Evolutionary conservation across 1,140 invertebrate species (phyloP).

Genomic region (Trachymyrmex septentrionalis): DNA sequence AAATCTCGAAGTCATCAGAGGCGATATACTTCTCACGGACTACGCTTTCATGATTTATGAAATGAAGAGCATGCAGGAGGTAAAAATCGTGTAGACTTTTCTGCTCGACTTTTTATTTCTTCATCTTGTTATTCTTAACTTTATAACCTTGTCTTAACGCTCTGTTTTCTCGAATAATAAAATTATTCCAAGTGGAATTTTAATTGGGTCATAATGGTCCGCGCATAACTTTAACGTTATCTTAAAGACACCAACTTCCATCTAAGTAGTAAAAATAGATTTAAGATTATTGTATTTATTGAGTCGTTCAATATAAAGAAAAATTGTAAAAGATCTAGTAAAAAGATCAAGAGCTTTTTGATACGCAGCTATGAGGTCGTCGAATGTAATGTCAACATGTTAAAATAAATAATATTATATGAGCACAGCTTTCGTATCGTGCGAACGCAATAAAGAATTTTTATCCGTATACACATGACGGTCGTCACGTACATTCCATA

Average conservation of each 20-base stretch:
- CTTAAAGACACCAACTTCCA: background rate
- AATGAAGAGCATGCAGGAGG: slow-evolving; percentile 86
- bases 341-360: background rate
- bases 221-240: slow-evolving; percentile 17
- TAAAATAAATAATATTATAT: background rate
- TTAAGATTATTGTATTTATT: background rate
- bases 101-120: background rate
- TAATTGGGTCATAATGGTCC: slow-evolving; percentile 9
- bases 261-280: background rate
- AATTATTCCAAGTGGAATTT: background rate
- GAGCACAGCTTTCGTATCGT: background rate
- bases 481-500: slow-evolving; percentile 47
- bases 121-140: background rate
- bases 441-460: background rate
- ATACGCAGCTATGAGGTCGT: background rate
- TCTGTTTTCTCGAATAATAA: slow-evolving; percentile 16
- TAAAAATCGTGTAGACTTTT: slow-evolving; percentile 62
- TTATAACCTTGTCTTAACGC: background rate
- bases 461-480: slow-evolving; percentile 14
- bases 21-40: slow-evolving; percentile 88
- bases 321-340: background rate
- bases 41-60: slow-evolving; percentile 92
- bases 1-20: slow-evolving; percentile 92
- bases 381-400: background rate
- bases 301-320: background rate